Base-by-base conservation (phyloP, 2,888 invertebrate genomes). In the Muschampia staudingeri region DNA sequence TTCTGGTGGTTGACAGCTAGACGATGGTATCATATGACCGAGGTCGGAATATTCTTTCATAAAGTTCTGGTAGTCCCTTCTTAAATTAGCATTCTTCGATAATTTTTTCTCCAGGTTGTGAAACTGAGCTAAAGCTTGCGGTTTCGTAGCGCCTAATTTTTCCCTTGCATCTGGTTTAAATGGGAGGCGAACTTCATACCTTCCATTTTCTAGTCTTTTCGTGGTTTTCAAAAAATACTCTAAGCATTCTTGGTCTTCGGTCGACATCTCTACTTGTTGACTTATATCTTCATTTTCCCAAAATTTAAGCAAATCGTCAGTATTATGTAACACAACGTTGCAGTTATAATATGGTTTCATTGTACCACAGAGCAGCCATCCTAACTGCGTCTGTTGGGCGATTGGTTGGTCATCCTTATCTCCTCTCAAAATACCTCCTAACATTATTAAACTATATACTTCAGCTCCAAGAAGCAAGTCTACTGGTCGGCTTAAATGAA, bases 321-420 rank as follows among this genome's bases (percentile, higher is more conserved):
- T 52, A 52, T n/a, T n/a, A n/a, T 52, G 52, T 52, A 52, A 8
- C 1, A n/a, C n/a, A n/a, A 52, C 52, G n/a, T n/a, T n/a, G 48
- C 48, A 48, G 16, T 48, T 48, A 44, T 44, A 44, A 44, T 44
- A 44, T 44, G 44, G 44, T 44, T 44, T 44, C 44, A 44, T 44
- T 44, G 44, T 11, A 11, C 87, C 87, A 25, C 77, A 80, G 69
- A 87, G 44, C 11, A 87, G 52, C 85, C 86, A 85, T 2, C 86
- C 86, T 1, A 86, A 67, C 48, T 71, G 80, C 2, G 87, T 87
- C 65, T 84, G 85, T 61, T 85, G 87, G 9, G 82, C 70, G 42
- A 52, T 34, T 2, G 79, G 79, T 14, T 73, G 78, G 61, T 73
- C 34, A 4, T 73, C 61, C 25, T 12, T 80, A 30, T 16, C 84